Conservation (phyloP, 2,113 vertebrate genomes). For the Zosterops borbonicus region DNA sequence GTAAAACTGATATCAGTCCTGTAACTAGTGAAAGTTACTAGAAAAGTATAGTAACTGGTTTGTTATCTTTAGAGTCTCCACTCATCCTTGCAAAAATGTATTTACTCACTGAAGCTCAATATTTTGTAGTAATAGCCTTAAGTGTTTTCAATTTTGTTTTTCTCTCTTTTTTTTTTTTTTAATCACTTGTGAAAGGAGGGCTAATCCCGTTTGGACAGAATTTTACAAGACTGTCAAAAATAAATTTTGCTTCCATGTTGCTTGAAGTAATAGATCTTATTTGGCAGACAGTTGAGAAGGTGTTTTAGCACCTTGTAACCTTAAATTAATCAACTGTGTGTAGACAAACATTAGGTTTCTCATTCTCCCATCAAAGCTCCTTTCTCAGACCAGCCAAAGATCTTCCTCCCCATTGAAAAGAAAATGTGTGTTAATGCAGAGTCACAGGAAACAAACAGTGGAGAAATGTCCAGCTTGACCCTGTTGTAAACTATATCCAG, state of each 20-base stretch:
- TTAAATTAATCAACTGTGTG: neutral
- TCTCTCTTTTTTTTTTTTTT: neutral
- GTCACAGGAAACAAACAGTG: neutral
- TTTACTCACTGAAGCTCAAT: neutral
- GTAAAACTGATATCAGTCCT: neutral
- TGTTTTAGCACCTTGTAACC: slow-evolving; percentile 31
- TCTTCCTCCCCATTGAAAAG: neutral
- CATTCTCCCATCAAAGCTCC: neutral
- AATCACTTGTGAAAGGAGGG: neutral
- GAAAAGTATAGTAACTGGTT: neutral
- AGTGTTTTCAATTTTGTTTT: neutral
- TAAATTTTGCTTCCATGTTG: neutral
- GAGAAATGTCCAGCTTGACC: neutral
- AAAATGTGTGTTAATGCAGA: neutral
- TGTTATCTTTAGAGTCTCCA: neutral
- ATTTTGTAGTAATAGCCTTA: neutral
- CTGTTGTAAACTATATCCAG: neutral
- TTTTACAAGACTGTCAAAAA: neutral
- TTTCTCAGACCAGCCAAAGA: neutral
- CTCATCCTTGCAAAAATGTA: neutral
- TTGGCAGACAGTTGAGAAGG: neutral
- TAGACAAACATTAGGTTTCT: neutral
- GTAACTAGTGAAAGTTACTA: neutral
- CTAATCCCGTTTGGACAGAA: neutral
- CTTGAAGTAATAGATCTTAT: neutral